Conservation (phyloP, 2,113 vertebrate species). For the Lanius ludovicianus region DNA sequence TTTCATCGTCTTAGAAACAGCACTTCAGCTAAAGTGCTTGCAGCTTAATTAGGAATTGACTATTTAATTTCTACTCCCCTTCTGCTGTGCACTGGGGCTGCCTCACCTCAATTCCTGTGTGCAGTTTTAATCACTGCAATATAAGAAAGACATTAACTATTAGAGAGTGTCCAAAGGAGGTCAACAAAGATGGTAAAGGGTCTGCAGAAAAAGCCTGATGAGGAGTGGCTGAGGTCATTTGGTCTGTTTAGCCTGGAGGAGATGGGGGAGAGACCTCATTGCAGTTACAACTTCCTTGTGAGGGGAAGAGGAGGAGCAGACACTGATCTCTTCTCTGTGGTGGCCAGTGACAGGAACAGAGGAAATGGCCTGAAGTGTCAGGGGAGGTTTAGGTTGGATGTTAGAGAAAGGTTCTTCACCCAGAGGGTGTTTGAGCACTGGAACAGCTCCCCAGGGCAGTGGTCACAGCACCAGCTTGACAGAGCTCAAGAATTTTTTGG, state of each 20-base stretch:
- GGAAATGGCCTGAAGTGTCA: not conserved
- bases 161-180: not conserved
- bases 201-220: not conserved
- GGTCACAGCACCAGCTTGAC: not conserved
- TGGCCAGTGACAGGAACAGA: not conserved
- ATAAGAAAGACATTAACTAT: not conserved
- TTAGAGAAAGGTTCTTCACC: not conserved
- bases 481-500: not conserved
- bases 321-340: not conserved
- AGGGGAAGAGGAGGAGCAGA: not conserved
- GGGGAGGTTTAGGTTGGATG: not conserved
- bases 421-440: fast-evolving
- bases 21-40: not conserved
- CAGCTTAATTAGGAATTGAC: not conserved
- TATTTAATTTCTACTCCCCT: not conserved
- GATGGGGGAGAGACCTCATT: not conserved
- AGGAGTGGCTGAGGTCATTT: not conserved
- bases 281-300: fast-evolving
- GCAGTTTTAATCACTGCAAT: not conserved
- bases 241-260: not conserved
- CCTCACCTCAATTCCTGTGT: not conserved
- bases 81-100: not conserved
- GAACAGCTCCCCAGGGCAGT: not conserved
- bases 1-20: not conserved
- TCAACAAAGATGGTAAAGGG: not conserved